Conservation (phyloP, 2,888 invertebrate species). For the Pachymerium ferrugineum region DNA sequence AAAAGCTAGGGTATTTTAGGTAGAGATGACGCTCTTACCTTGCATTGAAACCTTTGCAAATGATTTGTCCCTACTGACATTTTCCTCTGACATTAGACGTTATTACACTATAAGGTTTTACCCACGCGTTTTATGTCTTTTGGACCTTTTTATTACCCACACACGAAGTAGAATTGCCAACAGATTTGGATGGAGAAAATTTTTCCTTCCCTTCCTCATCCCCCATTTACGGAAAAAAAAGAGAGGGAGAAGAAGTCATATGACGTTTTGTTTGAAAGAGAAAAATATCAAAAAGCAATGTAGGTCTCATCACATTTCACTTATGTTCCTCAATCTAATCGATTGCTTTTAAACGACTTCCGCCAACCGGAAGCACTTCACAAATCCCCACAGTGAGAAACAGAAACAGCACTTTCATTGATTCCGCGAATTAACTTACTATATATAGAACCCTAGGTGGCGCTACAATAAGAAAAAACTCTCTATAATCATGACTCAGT, state of each 20-base stretch:
- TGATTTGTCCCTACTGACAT: slow-evolving; percentile 23
- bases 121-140: slow-evolving; percentile 27
- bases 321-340: slow-evolving; percentile 2
- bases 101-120: slow-evolving; percentile 27
- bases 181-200: slow-evolving; percentile 1
- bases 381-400: slow-evolving; percentile 27
- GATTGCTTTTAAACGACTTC: slow-evolving; percentile 24
- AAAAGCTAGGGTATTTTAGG: no score
- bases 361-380: slow-evolving; percentile 21
- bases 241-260: not conserved
- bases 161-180: slow-evolving; percentile 15
- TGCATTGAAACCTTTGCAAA: not conserved
- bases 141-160: slow-evolving; percentile 8
- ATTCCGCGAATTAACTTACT: slow-evolving; percentile 23
- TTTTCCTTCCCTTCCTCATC: not conserved
- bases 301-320: slow-evolving; percentile 9
- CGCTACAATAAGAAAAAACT: no score
- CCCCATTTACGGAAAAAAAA: not conserved
- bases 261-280: not conserved
- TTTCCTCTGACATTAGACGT: slow-evolving; percentile 27
- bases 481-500: not conserved
- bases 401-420: slow-evolving; percentile 22
- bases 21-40: not conserved
- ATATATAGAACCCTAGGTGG: slow-evolving; percentile 7
- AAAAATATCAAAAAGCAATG: not conserved